These are phyloP conservation scores for Oncorhynchus tshawytscha DNA, from an alignment of 2,113 vertebrate species.

Conservation along the genomic window DNA sequence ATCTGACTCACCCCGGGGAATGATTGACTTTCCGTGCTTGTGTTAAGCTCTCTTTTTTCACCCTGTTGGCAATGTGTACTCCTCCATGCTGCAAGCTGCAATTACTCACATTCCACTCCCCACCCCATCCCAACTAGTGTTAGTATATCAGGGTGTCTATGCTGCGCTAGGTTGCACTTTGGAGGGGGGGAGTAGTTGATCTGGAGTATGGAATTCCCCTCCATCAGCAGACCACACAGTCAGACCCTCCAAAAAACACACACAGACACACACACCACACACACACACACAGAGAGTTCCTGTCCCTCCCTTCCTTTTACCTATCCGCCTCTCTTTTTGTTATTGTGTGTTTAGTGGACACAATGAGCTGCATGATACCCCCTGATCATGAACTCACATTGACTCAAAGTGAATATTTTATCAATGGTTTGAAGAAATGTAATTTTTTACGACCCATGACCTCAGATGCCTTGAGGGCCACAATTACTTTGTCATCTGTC, in stretches of 20 bases:
- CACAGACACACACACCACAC: constrained; percentile 4
- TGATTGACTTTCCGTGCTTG: no score
- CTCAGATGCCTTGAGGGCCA: background rate
- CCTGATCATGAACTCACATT: no score
- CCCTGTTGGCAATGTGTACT: background rate
- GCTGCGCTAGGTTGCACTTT: background rate
- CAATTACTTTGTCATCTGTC: background rate
- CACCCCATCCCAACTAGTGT: background rate
- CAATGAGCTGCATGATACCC: no score
- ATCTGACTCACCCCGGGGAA: no score
- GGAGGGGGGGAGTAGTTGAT: constrained; percentile 14
- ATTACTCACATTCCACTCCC: constrained; percentile 4
- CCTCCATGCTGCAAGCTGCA: background rate
- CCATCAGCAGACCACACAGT: constrained; percentile 27
- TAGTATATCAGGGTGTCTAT: constrained; percentile 7
- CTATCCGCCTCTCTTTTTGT: no score
- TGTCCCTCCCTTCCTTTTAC: no score
- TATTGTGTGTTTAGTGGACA: no score
- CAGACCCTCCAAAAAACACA: constrained; percentile 14
- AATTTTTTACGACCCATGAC: no score
- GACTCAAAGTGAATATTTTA: background rate
- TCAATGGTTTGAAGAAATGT: no score
- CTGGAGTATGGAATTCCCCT: constrained; percentile 45
- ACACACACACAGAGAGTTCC: no score
- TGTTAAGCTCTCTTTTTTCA: no score